Evolutionary conservation across 2,888 invertebrate species (phyloP).

Genomic region (Syrphus vitripennis): DNA sequence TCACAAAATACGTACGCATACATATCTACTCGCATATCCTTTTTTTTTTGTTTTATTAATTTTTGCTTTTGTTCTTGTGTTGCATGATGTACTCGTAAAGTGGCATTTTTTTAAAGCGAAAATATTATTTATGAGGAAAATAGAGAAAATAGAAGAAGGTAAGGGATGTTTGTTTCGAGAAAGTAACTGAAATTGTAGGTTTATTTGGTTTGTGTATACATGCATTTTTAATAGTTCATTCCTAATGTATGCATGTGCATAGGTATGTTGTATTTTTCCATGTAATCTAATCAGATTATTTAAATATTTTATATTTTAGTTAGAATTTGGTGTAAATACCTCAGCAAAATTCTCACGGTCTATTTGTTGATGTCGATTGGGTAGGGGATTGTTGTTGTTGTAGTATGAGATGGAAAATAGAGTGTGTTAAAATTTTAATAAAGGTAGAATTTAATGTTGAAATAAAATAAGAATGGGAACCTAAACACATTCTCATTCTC

Average conservation of each 20-base stretch:
- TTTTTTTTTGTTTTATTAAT: not conserved
- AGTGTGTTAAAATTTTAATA: too few relatives aligned
- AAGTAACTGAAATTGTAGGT: conserved; percentile 5
- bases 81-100: conserved; percentile 25
- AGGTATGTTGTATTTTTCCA: not conserved
- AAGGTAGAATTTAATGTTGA: too few relatives aligned
- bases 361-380: not conserved
- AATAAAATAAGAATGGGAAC: too few relatives aligned
- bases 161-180: not conserved
- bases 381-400: too few relatives aligned
- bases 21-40: not conserved
- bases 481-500: too few relatives aligned
- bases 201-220: not conserved
- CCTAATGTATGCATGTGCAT: too few relatives aligned
- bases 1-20: not conserved
- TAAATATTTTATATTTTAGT: conserved; percentile 56
- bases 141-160: not conserved
- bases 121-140: not conserved
- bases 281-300: conserved; percentile 58
- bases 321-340: not conserved
- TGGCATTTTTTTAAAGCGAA: conserved; percentile 36
- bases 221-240: conserved; percentile 15
- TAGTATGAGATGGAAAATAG: too few relatives aligned
- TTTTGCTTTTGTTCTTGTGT: conserved; percentile 12
- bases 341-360: conserved; percentile 1